Evolutionary conservation across 2,113 vertebrate genomes (phyloP).

Genomic region (Fukomys damarensis): DNA sequence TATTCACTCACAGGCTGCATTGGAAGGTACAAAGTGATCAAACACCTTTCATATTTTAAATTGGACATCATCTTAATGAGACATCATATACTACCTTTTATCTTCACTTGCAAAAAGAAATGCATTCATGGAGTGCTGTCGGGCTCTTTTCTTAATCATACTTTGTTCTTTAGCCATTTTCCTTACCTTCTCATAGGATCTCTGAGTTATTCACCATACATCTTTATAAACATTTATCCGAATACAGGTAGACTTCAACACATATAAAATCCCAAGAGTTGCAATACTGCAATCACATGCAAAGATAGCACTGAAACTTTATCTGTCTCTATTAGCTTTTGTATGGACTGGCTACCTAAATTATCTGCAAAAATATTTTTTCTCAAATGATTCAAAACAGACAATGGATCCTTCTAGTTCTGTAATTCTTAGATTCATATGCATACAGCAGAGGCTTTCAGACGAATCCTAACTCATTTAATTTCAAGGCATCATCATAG

Average conservation of each 20-base stretch:
- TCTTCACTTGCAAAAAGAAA: conserved; percentile 78
- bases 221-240: conserved; percentile 53
- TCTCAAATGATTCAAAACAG: conserved; percentile 55
- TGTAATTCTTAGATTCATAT: conserved; percentile 49
- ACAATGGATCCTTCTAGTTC: conserved; percentile 37
- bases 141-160: conserved; percentile 59
- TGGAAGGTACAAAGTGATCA: conserved; percentile 71
- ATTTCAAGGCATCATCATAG: conserved; percentile 64
- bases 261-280: conserved; percentile 11
- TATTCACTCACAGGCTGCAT: conserved; percentile 5
- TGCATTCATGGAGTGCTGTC: conserved; percentile 30
- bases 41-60: conserved; percentile 75
- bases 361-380: conserved; percentile 65
- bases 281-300: not conserved
- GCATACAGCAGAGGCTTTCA: conserved; percentile 52
- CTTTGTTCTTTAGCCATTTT: conserved; percentile 68
- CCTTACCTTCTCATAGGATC: not conserved
- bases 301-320: not conserved
- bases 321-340: not conserved
- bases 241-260: not conserved
- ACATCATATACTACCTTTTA: conserved; percentile 78
- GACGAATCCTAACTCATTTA: conserved; percentile 67
- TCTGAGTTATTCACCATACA: not conserved
- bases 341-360: not conserved
- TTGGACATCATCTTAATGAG: conserved; percentile 80